phyloP scores from a whole-genome alignment of 35 echinoderm and acorn worm species.

The Lytechinus pictus region DNA sequence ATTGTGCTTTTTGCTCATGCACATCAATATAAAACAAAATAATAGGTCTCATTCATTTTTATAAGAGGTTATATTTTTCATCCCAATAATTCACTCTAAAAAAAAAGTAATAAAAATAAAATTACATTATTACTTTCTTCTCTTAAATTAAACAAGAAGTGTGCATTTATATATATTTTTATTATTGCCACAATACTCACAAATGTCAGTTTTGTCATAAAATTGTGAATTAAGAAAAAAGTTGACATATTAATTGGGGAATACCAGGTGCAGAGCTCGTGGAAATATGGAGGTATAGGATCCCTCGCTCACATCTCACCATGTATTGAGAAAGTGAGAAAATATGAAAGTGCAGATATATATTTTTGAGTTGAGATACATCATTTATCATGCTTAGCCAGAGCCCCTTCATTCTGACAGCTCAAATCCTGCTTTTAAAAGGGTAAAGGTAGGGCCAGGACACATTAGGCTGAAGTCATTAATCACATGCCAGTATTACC shows the following conservation, averaged over 20 bases:
- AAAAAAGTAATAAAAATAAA: not conserved
- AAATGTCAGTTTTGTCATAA: not conserved
- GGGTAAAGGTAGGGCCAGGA: conserved; percentile 19
- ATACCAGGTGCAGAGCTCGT: not conserved
- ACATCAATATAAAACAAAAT: too few species aligned
- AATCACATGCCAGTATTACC: conserved; percentile 27
- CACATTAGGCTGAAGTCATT: conserved; percentile 22
- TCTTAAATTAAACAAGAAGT: not conserved
- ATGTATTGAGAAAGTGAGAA: not conserved
- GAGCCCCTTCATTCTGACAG: not conserved
- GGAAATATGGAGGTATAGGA: not conserved
- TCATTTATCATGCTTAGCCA: conserved; percentile 5
- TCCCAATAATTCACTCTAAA: too few species aligned
- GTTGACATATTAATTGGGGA: not conserved
- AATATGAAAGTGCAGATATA: conserved; percentile 14
- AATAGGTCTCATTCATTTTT: too few species aligned
- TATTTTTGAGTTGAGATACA: not conserved
- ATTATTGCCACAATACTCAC: not conserved
- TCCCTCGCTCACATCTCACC: not conserved
- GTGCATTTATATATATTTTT: not conserved
- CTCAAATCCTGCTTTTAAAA: not conserved
- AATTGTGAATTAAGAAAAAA: not conserved
- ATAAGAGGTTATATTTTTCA: too few species aligned
- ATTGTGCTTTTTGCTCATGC: too few species aligned
- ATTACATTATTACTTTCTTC: not conserved